Percentiles rank a stretch among this genome's conserved stretches.
These are phyloP conservation scores for Eupithecia dodoneata DNA, from an alignment of 2,888 invertebrate species.

Conservation along the genomic window DNA sequence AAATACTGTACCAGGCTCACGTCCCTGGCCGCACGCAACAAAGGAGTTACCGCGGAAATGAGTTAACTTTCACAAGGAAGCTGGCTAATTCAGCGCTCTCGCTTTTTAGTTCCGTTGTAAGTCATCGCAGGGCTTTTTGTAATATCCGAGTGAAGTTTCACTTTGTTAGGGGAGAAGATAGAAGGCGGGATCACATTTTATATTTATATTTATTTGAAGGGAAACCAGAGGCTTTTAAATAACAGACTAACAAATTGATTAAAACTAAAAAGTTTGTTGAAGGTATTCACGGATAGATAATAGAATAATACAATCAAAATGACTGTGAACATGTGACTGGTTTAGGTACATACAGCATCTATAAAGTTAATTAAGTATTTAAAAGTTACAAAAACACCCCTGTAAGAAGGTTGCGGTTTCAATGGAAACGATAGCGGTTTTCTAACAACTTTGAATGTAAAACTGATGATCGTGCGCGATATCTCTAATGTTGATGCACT, in stretches of 20 bases:
- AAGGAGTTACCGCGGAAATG: conserved; percentile 76
- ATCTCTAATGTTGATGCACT: too few species aligned
- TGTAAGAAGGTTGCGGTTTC: not conserved
- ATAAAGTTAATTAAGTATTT: too few species aligned
- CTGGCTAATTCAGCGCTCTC: conserved; percentile 54
- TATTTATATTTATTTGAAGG: too few species aligned
- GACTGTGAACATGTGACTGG: too few species aligned
- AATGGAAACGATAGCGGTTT: not conserved
- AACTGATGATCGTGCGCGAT: too few species aligned
- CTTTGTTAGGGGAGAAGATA: conserved; percentile 6
- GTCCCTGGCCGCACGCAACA: conserved; percentile 66
- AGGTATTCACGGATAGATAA: too few species aligned
- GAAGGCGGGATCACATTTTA: not conserved
- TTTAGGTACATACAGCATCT: too few species aligned
- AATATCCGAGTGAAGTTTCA: conserved; percentile 27
- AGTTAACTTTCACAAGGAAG: conserved; percentile 69
- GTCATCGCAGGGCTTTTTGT: conserved; percentile 31
- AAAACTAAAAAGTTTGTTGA: too few species aligned
- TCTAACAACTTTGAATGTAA: not conserved
- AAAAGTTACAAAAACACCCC: too few species aligned
- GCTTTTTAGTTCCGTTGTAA: conserved; percentile 36
- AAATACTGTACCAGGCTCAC: conserved; percentile 53
- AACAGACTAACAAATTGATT: too few species aligned
- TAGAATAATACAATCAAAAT: too few species aligned
- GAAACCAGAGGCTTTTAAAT: too few species aligned